Conservation (phyloP, 2,113 vertebrate genomes). For the Prinia subflava region DNA sequence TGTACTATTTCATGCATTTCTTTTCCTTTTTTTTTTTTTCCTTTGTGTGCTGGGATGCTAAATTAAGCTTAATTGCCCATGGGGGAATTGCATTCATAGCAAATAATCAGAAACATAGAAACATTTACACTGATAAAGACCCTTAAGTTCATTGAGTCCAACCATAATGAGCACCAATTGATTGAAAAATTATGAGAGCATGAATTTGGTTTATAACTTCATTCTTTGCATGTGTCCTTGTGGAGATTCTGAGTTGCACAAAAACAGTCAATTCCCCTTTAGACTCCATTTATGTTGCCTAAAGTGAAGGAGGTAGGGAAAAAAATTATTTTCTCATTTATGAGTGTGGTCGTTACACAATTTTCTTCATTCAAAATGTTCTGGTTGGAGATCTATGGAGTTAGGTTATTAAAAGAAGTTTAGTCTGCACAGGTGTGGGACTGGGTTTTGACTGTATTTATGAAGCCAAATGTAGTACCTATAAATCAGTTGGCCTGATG, state of each 20-base stretch:
- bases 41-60: background rate
- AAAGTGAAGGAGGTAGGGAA: background rate
- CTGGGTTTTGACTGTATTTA: background rate
- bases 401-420: background rate
- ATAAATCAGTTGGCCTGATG: background rate
- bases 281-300: background rate
- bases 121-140: background rate
- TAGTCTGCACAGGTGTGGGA: background rate
- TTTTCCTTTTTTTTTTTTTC: background rate
- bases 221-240: background rate
- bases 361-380: background rate
- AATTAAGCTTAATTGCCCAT: background rate
- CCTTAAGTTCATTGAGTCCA: background rate
- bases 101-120: background rate
- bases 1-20: background rate
- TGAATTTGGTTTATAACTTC: background rate
- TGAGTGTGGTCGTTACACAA: background rate
- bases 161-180: background rate
- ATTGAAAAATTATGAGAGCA: background rate
- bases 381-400: background rate
- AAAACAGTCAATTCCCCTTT: background rate
- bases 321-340: background rate
- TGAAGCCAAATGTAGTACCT: background rate
- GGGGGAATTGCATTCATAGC: background rate
- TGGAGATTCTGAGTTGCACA: background rate